Conservation (phyloP, 2,888 invertebrate species). For the Trachelus tabidus region DNA sequence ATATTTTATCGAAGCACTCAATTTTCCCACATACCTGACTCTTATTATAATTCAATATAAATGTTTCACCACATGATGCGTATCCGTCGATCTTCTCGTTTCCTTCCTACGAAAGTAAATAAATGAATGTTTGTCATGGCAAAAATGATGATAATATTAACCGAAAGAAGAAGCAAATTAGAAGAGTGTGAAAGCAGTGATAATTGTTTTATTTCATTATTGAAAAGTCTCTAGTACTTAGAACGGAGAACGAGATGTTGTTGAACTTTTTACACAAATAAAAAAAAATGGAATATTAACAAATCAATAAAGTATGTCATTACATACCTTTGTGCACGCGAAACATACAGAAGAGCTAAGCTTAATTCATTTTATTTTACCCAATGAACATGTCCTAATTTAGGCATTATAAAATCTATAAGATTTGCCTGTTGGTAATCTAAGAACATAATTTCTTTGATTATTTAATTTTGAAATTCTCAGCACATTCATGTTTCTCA, state of each 20-base stretch:
- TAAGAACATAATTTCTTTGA: neutral
- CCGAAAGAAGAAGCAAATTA: neutral
- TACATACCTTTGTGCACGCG: neutral
- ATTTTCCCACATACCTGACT: neutral
- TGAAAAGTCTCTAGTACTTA: slow-evolving; percentile 34
- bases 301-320: slow-evolving; percentile 17
- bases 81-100: neutral
- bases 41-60: neutral
- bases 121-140: neutral
- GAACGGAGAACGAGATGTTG: slow-evolving; percentile 40
- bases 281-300: slow-evolving; percentile 40
- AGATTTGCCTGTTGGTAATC: neutral
- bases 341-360: neutral
- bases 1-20: neutral
- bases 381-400: neutral
- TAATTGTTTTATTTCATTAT: slow-evolving; percentile 27
- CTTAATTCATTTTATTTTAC: neutral
- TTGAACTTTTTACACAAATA: slow-evolving; percentile 54
- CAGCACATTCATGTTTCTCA: neutral
- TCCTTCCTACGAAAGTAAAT: neutral
- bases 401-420: neutral
- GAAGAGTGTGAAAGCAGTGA: neutral
- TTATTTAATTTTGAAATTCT: neutral
- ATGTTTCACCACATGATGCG: neutral
- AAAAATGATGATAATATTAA: neutral